Base-by-base conservation (phyloP, 2,113 vertebrate genomes). In the Mormyrus iriodes region DNA sequence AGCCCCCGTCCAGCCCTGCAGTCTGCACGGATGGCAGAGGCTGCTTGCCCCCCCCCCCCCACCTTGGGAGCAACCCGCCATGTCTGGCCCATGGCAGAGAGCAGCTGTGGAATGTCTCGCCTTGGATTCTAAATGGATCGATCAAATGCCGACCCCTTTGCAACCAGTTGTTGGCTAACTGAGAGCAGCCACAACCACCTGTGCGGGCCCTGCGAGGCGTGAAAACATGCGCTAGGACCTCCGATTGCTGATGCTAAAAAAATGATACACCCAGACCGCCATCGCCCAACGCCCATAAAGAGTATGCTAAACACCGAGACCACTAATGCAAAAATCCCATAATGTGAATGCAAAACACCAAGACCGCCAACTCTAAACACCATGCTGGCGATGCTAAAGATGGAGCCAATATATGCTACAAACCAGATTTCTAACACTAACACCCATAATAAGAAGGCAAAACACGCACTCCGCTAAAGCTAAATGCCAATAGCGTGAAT, bases 321-420 rank as follows among this genome's bases (percentile, higher is more conserved):
- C 42, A 7, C 42, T 83, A 44, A 46, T 73, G 35, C 27, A 39
- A 76, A 76, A 76, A 76, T 76, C 31, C 31, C 79, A 83, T 48
- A 83, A 21, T n/a, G 79, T 24, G 15, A 83, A 52, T 73, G 86
- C 86, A 86, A 91, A 90, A 46, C 92, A 89, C 69, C 87, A 85
- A 88, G 15, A 17, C 31, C 61, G n/a, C 55, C 3, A 17, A 39
- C 69, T 35, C 69, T 39, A 39, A 76, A 76, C 69, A 35, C 31
- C 31, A 73, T 3, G 13, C 27, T 31, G 69, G 27, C 17, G 31
- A 73, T 39, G 31, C 10, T 39, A 31, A 39, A 73, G 69, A 73
- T 73, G 69, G 35, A 73, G 31, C 27, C 69, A 15, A 73, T 39
- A 17, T 15, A 73, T 39, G 69, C 69, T 73, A 73, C 31, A 73